Base-by-base conservation (phyloP, 2,888 invertebrate genomes). In the Crocallis elinguaria region DNA sequence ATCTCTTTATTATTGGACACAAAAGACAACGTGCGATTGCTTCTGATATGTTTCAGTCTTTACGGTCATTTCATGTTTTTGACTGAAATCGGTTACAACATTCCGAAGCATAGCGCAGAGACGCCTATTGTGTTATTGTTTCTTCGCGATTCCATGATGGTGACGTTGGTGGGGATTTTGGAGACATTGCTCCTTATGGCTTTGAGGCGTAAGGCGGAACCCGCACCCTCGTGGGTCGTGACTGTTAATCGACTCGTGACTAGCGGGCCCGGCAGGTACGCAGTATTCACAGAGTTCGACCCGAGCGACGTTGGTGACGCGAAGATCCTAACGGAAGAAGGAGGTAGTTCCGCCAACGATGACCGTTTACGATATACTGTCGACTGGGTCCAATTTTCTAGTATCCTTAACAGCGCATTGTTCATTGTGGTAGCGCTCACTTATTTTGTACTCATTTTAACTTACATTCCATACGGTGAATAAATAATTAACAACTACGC, bases 51-150 rank as follows among this genome's bases (percentile, higher is more conserved):
- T 60, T 87, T 94, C 35, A 94, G 93, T 70, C 85, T 95, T n/a
- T 86, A 94, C 33, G 92, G 92, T 9, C 94, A 95, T 69, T 92
- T 94, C 50, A 72, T 92, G 16, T 93, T 93, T 68, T 75, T 94
- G 0, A 92, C 93, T 36, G 92, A 93, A 73, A 79, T 95, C 11
- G 92, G 93, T 11, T 93, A 92, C 82, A 82, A 90, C 49, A 78
- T 95, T 25, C 94, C 95, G 1, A 86, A 92, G 53, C 93, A 93
- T 69, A 94, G 94, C 48, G 78, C 88, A 0, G 91, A 90, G 11
- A 86, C 93, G 19, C 95, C 95, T 0, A 88, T 93, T 48, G 85
- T 94, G 51, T 62, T 91, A 50, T 62, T 88, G 45, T 90, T 91
- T 49, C 66, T 90, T 1, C 79, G 89, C 13, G 90, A 90, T 58